A percentile compares a stretch with the other conserved stretches of the same genome.
phyloP scores from a whole-genome alignment of 2,888 invertebrate genomes.

The Venusia cambrica region DNA sequence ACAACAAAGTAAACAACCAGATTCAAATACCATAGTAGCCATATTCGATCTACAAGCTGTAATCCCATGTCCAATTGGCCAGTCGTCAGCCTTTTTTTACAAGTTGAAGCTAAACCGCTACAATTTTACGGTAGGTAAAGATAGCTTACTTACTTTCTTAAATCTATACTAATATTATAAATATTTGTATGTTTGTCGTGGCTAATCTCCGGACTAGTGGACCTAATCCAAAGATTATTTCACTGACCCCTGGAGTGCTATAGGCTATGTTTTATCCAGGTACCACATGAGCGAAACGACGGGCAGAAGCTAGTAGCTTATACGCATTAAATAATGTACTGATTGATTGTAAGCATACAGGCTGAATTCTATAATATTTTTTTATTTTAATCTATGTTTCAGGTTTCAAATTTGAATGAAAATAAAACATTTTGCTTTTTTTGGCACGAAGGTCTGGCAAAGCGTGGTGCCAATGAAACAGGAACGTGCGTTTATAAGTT shows the following conservation, averaged over 20 bases:
- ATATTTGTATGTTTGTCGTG: slow-evolving; percentile 15
- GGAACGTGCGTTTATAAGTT: slow-evolving; percentile 28
- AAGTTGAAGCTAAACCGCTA: too few species aligned
- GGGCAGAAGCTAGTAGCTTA: slow-evolving; percentile 1
- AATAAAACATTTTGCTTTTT: too few species aligned
- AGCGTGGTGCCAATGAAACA: slow-evolving; percentile 30
- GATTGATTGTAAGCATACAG: slow-evolving; percentile 1
- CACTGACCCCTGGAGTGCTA: slow-evolving; percentile 5
- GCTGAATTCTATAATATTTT: background rate
- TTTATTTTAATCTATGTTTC: too few species aligned
- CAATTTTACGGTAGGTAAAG: too few species aligned
- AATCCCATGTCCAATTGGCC: too few species aligned
- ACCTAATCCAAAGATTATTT: slow-evolving; percentile 12
- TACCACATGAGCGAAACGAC: slow-evolving; percentile 2
- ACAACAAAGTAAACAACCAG: too few species aligned
- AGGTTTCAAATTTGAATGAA: too few species aligned
- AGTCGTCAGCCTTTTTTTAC: too few species aligned
- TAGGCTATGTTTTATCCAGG: slow-evolving; percentile 1
- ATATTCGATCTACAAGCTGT: too few species aligned
- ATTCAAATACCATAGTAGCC: too few species aligned
- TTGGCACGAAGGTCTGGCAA: slow-evolving; percentile 29
- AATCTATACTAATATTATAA: slow-evolving; percentile 5
- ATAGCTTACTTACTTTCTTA: slow-evolving; percentile 11
- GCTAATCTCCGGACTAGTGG: slow-evolving; percentile 22
- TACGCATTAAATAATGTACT: slow-evolving; percentile 1